A percentile compares a stretch with the other conserved stretches of the same genome.
These are phyloP conservation scores for Chionomys nivalis DNA, from an alignment of 2,113 vertebrate species.

Conservation along the genomic window DNA sequence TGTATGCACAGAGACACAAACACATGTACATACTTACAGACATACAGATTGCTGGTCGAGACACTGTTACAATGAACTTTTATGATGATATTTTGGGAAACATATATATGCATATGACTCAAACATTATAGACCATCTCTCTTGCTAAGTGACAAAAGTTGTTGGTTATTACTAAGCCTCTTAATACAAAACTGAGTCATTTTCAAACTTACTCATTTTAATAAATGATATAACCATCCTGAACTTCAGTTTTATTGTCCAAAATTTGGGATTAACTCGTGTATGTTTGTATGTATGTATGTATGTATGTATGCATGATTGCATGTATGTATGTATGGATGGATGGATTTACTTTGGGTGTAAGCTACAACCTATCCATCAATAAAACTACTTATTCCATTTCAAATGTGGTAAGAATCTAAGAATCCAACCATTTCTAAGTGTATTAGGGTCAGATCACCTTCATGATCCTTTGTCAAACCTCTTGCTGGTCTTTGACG, in stretches of 20 bases:
- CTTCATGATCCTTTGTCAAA: not conserved
- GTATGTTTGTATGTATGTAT: too few species aligned
- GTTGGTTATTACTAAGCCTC: not conserved
- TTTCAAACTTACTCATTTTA: not conserved
- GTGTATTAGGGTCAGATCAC: not conserved
- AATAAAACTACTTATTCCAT: not conserved
- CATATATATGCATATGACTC: not conserved
- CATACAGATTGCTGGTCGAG: not conserved
- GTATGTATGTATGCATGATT: too few species aligned
- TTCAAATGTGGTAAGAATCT: not conserved
- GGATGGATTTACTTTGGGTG: not conserved
- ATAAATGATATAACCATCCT: not conserved
- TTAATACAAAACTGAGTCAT: not conserved
- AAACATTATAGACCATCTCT: not conserved
- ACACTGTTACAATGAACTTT: not conserved
- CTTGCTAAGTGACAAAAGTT: not conserved
- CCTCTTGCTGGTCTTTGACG: not conserved
- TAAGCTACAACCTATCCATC: not conserved
- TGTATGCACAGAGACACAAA: not conserved
- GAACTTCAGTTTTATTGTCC: not conserved
- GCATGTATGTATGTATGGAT: fast-evolving
- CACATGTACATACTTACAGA: fast-evolving
- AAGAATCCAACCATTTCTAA: not conserved
- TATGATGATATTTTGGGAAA: not conserved
- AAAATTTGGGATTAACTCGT: not conserved